Evolutionary conservation across 2,888 invertebrate genomes (phyloP).

Genomic region (Ornithoptera alexandrae): DNA sequence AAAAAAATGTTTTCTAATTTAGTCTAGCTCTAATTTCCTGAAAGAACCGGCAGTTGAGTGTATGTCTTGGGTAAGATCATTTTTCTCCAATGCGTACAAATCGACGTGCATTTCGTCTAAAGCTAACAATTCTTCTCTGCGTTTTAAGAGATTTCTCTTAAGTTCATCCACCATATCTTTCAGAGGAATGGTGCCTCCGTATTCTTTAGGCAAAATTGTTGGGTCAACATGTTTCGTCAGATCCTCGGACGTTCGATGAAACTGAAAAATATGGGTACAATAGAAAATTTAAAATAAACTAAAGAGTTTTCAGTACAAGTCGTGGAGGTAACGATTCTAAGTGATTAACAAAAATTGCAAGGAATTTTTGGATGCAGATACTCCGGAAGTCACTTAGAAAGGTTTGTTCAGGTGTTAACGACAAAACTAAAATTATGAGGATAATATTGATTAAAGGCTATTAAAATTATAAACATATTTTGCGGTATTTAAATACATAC

Average conservation of each 20-base stretch:
- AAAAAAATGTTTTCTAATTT: constrained; percentile 36
- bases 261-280: constrained; percentile 64
- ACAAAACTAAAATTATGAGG: too few species aligned
- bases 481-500: neutral
- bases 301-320: neutral
- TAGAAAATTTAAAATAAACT: neutral
- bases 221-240: constrained; percentile 85
- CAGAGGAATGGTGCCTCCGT: constrained; percentile 91
- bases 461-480: too few species aligned
- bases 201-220: constrained; percentile 90
- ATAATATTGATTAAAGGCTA: too few species aligned
- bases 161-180: constrained; percentile 89
- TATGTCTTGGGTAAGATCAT: constrained; percentile 83
- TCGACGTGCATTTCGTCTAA: constrained; percentile 89
- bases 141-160: constrained; percentile 82
- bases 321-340: too few species aligned
- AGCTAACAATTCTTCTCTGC: constrained; percentile 83
- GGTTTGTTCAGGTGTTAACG: too few species aligned
- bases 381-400: too few species aligned
- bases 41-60: constrained; percentile 91
- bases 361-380: too few species aligned
- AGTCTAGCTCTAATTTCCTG: constrained; percentile 91
- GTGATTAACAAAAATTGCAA: too few species aligned
- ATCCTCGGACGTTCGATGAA: constrained; percentile 87
- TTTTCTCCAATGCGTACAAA: constrained; percentile 80